A percentile compares a stretch with the other conserved stretches of the same genome.
Evolutionary conservation across 2,113 vertebrate species (phyloP).

Genomic region (Poeciliopsis prolifica): DNA sequence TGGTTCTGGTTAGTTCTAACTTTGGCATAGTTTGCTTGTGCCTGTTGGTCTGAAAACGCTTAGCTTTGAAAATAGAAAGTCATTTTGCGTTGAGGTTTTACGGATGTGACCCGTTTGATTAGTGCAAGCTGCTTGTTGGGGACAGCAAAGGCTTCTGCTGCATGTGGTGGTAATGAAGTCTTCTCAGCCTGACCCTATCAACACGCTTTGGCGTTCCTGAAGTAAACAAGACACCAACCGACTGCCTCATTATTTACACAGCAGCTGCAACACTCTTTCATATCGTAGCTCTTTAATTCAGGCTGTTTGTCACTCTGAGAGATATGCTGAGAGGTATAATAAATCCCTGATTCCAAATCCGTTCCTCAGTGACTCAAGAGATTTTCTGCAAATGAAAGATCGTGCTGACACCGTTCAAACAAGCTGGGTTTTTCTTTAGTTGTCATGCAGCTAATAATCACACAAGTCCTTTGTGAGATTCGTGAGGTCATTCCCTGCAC

Average conservation of each 20-base stretch:
- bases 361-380: too few relatives aligned
- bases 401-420: background rate
- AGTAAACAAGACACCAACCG: constrained; percentile 11
- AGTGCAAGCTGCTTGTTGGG: background rate
- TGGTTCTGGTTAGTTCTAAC: background rate
- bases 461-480: background rate
- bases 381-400: too few relatives aligned
- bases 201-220: constrained; percentile 28
- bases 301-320: background rate
- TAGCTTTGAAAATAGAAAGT: background rate
- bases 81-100: background rate
- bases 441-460: background rate
- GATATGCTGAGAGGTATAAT: constrained; percentile 11
- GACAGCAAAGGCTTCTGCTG: constrained; percentile 27
- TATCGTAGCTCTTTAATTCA: constrained; percentile 5
- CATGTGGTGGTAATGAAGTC: constrained; percentile 50
- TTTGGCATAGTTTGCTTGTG: background rate
- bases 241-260: constrained; percentile 21
- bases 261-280: constrained; percentile 19
- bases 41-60: background rate
- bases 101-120: constrained; percentile 5
- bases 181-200: constrained; percentile 24
- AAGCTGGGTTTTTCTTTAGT: background rate
- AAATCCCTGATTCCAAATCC: constrained; percentile 36
- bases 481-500: too few relatives aligned